Evolutionary conservation across 2,888 invertebrate genomes (phyloP).

Genomic region (Lingula anatina): DNA sequence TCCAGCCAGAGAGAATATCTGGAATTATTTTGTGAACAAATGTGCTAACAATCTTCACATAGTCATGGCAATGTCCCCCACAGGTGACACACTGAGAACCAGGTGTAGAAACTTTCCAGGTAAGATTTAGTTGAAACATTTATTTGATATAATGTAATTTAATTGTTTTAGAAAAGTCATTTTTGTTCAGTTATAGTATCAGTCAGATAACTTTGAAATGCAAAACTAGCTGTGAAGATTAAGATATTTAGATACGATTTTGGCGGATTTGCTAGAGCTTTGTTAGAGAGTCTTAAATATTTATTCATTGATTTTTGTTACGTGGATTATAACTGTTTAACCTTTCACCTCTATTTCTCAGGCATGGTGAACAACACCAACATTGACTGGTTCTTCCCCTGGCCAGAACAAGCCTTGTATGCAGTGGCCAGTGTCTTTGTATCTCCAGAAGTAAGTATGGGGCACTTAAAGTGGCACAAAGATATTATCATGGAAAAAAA

Average conservation of each 20-base stretch:
- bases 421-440: conserved; percentile 83
- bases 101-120: conserved; percentile 82
- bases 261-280: too few relatives aligned
- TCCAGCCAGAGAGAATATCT: conserved; percentile 74
- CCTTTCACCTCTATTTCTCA: conserved; percentile 11
- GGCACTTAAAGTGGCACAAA: too few relatives aligned
- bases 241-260: too few relatives aligned
- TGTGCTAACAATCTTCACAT: conserved; percentile 82
- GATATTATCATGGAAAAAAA: too few relatives aligned
- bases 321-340: too few relatives aligned
- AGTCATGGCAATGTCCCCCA: conserved; percentile 85
- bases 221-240: too few relatives aligned
- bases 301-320: too few relatives aligned
- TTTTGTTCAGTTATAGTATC: background rate
- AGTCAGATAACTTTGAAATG: too few relatives aligned
- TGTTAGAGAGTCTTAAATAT: too few relatives aligned
- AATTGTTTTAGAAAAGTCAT: too few relatives aligned
- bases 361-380: conserved; percentile 87
- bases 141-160: too few relatives aligned
- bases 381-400: conserved; percentile 91
- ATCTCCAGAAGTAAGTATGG: conserved; percentile 65
- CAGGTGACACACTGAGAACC: conserved; percentile 73
- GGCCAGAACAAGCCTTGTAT: conserved; percentile 83
- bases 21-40: conserved; percentile 75
- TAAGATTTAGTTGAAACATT: too few relatives aligned